Evolutionary conservation across 2,797 vertebrate species (phyloP).

Genomic region (Hapalemur alaotrensis): DNA sequence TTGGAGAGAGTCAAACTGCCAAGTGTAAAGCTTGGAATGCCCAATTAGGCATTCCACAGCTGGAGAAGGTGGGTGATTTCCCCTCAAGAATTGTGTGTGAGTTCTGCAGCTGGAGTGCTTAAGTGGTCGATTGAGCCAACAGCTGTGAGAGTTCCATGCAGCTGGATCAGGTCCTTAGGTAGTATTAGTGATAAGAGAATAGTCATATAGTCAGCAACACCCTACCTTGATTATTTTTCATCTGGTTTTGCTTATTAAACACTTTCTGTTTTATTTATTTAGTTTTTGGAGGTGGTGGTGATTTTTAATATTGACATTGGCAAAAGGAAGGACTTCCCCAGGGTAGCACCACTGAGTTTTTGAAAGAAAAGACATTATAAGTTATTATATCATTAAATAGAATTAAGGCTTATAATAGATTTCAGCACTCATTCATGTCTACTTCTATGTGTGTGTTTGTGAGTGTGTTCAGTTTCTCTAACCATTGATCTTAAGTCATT

Average conservation of each 20-base stretch:
- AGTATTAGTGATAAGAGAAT: constrained; percentile 64
- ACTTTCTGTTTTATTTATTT: constrained; percentile 21
- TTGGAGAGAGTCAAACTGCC: constrained; percentile 57
- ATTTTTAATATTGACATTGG: neutral
- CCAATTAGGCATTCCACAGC: constrained; percentile 57
- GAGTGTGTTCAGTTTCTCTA: neutral
- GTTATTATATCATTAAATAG: neutral
- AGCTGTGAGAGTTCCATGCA: constrained; percentile 68
- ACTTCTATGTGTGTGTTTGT: neutral
- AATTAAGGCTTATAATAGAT: neutral
- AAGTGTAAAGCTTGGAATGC: constrained; percentile 55
- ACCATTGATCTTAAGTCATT: constrained; percentile 3
- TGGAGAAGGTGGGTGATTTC: constrained; percentile 72
- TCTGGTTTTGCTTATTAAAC: constrained; percentile 47
- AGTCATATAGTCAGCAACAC: neutral
- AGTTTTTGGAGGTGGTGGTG: neutral
- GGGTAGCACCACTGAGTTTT: neutral
- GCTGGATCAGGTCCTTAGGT: constrained; percentile 61
- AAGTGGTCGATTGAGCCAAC: constrained; percentile 71
- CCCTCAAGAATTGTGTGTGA: constrained; percentile 45
- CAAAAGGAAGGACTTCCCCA: constrained; percentile 37
- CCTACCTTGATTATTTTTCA: neutral
- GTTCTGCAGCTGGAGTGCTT: constrained; percentile 70
- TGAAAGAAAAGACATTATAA: neutral
- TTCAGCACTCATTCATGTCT: constrained; percentile 6